Base-by-base conservation (phyloP, 2,113 vertebrate genomes). In the Catagonus wagneri region DNA sequence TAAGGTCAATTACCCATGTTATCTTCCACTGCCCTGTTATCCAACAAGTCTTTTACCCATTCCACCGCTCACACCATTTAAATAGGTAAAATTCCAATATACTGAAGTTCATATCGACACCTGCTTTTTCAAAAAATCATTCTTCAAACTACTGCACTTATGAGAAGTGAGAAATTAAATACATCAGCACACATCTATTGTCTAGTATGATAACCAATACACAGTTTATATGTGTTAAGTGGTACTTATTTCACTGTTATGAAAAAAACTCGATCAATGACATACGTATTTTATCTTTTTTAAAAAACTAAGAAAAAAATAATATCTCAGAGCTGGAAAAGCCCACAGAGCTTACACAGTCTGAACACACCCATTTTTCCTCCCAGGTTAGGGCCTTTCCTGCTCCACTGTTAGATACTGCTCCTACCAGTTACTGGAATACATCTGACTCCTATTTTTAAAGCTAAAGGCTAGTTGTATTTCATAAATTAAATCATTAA, bases 301-400 rank as follows among this genome's bases (percentile, higher is more conserved):
- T 44, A 6, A 66, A 92, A 96, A 94, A 60, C 61, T 56, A 76
- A 95, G 23, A n/a, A 79, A 93, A 97, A 97, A 96, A 79, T 44
- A 81, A 4, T 50, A 66, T 78, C 63, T 89, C 68, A 65, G 16
- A 69, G 44, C 52, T 92, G 25, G 13, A 66, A 90, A 95, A 81
- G 11, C 25, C 56, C 75, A 86, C 50, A 79, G 12, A 81, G 44
- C 34, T 75, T 94, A 90, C 79, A 80, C 29, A 95, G 19, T 69
- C 32, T 34, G 94, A 92, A 96, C 56, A 85, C 25, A 91, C 39
- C 44, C n/a, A 36, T 84, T 88, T 74, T 89, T 63, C 34, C 15
- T 76, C 71, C 39, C 56, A 68, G 27, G 36, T 36, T 54, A 84
- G 36, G 25, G 27, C 34, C 87, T 84, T 94, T 50, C 34, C 74